These are phyloP conservation scores for Megaptera novaeangliae DNA, from an alignment of 2,113 vertebrate species.

Conservation along the genomic window DNA sequence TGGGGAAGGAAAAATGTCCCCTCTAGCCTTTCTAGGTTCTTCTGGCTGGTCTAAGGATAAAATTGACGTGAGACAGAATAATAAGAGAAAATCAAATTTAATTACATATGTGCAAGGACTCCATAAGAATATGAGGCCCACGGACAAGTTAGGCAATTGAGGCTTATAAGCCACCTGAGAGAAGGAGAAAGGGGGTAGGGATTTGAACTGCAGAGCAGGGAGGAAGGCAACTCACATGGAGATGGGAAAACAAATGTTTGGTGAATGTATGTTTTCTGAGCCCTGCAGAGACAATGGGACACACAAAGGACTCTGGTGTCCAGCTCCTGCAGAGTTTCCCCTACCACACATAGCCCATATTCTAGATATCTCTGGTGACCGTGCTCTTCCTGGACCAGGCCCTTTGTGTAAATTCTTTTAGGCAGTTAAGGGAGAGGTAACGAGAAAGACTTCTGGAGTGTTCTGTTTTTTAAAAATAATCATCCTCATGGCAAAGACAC, in stretches of 20 bases:
- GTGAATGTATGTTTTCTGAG: not conserved
- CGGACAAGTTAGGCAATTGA: not conserved
- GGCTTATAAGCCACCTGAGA: not conserved
- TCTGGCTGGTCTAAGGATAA: not conserved
- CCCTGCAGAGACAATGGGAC: not conserved
- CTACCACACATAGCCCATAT: not conserved
- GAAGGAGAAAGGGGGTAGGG: not conserved
- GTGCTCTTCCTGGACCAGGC: not conserved
- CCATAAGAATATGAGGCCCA: not conserved
- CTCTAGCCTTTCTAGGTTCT: not conserved
- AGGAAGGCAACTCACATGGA: not conserved
- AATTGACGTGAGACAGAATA: not conserved
- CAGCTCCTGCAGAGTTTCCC: not conserved
- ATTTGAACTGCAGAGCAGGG: not conserved
- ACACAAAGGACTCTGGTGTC: not conserved
- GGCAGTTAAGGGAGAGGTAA: not conserved
- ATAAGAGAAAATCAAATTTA: not conserved
- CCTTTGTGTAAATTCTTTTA: not conserved
- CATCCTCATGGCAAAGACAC: not conserved
- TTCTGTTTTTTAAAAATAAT: not conserved
- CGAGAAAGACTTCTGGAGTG: not conserved
- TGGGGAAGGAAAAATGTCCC: not conserved
- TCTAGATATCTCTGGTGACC: not conserved
- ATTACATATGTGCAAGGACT: not conserved
- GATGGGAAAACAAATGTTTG: not conserved